A percentile compares a stretch with the other conserved stretches of the same genome.
These are phyloP conservation scores for Leptopterna dolabrata DNA, from an alignment of 2,888 invertebrate species.

Conservation along the genomic window DNA sequence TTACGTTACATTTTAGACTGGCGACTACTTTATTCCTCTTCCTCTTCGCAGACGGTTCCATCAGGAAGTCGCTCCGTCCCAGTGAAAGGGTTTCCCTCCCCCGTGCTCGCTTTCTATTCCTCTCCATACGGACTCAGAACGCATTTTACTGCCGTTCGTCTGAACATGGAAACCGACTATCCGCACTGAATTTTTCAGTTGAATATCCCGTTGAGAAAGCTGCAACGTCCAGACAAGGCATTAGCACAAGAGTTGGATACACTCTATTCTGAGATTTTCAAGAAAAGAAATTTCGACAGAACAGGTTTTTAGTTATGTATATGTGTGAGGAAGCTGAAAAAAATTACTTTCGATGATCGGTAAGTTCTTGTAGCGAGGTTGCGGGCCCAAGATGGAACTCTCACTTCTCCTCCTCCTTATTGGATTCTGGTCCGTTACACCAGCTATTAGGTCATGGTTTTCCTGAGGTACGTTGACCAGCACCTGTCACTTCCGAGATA, in stretches of 20 bases:
- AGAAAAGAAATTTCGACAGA: not conserved
- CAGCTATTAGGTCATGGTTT: slow-evolving; percentile 46
- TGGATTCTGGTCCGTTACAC: slow-evolving; percentile 31
- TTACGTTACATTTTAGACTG: not conserved
- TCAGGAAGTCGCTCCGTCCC: not conserved
- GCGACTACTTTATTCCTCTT: not conserved
- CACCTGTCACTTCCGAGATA: slow-evolving; percentile 35
- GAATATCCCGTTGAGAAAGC: not conserved
- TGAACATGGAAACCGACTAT: not conserved
- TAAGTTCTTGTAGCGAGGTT: not conserved
- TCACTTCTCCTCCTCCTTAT: slow-evolving; percentile 32
- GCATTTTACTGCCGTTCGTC: slow-evolving; percentile 33
- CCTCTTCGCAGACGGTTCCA: not conserved
- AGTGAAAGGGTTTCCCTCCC: slow-evolving; percentile 47
- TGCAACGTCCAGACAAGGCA: not conserved
- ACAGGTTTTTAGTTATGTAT: not conserved
- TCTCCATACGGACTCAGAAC: slow-evolving; percentile 30
- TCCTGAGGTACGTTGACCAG: slow-evolving; percentile 44
- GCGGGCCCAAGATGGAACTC: not conserved
- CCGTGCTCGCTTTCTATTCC: slow-evolving; percentile 42
- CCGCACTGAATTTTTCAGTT: not conserved
- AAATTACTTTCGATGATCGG: slow-evolving; percentile 14
- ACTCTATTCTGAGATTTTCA: not conserved
- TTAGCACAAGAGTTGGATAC: not conserved
- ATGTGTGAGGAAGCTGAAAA: not conserved